Evolutionary conservation across 92 coral and sea anemone species (phyloP).

Genomic region (Parazoanthus darwini): DNA sequence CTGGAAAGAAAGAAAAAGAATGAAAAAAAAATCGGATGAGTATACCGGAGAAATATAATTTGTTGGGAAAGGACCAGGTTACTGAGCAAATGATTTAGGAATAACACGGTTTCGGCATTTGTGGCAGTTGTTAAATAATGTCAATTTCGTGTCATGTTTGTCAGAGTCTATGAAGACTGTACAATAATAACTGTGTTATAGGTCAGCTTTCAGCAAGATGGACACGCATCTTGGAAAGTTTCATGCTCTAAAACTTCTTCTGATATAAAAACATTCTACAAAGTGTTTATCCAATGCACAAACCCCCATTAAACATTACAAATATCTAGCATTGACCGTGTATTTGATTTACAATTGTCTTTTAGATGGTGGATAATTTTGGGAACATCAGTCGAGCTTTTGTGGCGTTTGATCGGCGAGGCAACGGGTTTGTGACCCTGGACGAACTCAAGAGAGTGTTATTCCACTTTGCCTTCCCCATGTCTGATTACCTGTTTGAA

Average conservation of each 20-base stretch:
- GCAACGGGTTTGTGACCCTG: constrained; percentile 88
- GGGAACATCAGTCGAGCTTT: constrained; percentile 84
- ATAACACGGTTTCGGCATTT: no score
- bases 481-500: constrained; percentile 85
- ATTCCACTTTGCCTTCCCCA: constrained; percentile 80
- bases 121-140: no score
- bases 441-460: constrained; percentile 89
- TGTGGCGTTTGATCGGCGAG: constrained; percentile 86
- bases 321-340: neutral
- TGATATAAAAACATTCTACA: neutral
- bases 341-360: neutral
- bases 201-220: no score
- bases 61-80: no score
- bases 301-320: neutral
- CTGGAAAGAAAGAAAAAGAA: no score
- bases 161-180: no score
- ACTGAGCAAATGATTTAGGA: no score
- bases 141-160: no score
- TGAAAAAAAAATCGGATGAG: no score
- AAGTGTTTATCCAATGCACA: neutral
- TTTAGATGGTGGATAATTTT: constrained; percentile 78
- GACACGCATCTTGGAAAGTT: no score
- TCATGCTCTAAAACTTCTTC: neutral
- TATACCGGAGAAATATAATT: no score
- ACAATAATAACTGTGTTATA: no score